Base-by-base conservation (phyloP, 1,140 invertebrate species). In the Drosophila albomicans region DNA sequence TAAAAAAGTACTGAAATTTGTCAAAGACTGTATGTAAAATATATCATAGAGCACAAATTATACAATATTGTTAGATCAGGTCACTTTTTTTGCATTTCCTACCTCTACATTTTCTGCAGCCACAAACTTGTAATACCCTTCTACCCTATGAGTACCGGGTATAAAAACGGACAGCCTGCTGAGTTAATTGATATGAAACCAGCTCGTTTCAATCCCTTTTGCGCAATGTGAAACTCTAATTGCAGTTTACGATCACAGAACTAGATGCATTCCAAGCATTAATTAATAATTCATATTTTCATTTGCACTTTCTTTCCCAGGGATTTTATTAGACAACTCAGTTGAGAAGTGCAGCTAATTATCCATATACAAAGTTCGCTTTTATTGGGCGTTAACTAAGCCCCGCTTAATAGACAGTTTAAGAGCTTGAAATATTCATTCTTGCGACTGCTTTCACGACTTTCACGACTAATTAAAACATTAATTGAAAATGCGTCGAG, bases 391-490 rank as follows among this genome's bases (percentile, higher is more conserved):
- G 56, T n/a, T 45, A 68, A 70, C 30, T 43, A 63, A 64, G 35
- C 48, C 20, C 20, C 20, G 20, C 20, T 25, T n/a, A 43, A 32
- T 32, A 48, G 16, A 46, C 30, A 56, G 38, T 13, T 15, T 28
- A 59, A 15, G 30, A 59, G 54, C 35, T 28, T 4, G 30, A 52
- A 52, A 32, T 28, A 28, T 41, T 25, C 43, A 32, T 56, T 45
- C 51, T 56, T 25, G 20, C 3, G 38, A 1, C 2, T 11, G 45
- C 49, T 65, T 54, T 75, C 30, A 32, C 32, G 32, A 59, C 38
- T 76, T 72, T 71, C 45, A 64, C 68, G 32, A 13, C 56, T 66
- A 76, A 76, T 76, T 76, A 76, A 72, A 72, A 73, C 69, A 66
- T 62, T 66, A 46, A 73, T 76, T 72, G 62, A 66, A 62, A 66